Evolutionary conservation across 1,140 invertebrate genomes (phyloP).

Genomic region (Drosophila burlai): DNA sequence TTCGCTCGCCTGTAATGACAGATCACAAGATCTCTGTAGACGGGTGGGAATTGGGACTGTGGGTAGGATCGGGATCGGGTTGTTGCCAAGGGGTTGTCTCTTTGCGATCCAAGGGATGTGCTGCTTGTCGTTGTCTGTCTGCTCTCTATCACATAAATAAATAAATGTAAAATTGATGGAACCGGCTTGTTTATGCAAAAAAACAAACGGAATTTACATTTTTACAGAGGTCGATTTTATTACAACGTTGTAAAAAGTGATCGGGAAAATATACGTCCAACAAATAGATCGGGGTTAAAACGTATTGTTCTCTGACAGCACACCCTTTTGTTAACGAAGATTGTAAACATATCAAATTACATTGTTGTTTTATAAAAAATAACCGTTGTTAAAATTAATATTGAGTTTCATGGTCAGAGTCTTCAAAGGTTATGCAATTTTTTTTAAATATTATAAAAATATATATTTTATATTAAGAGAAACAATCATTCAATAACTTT

Average conservation of each 20-base stretch:
- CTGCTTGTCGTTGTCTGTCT: conserved; percentile 4
- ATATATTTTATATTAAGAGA: too few species aligned
- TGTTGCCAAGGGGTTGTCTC: conserved; percentile 38
- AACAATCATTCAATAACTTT: too few species aligned
- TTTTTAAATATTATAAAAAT: too few species aligned
- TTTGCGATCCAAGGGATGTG: conserved; percentile 23
- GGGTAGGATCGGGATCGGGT: conserved; percentile 6
- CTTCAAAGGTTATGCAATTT: too few species aligned
- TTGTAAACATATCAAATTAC: conserved; percentile 2
- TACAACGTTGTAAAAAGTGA: conserved; percentile 7
- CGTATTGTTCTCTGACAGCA: not conserved
- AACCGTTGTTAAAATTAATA: not conserved
- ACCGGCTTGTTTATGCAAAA: conserved; percentile 28
- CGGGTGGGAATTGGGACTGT: conserved; percentile 26
- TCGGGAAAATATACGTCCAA: not conserved
- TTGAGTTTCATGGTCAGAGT: not conserved
- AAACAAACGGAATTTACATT: conserved; percentile 11
- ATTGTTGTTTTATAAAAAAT: not conserved
- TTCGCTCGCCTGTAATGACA: conserved; percentile 44
- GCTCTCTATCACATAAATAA: conserved; percentile 16
- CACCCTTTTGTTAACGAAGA: not conserved
- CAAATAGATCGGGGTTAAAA: not conserved
- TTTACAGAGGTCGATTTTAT: conserved; percentile 20
- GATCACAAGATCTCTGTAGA: conserved; percentile 49
- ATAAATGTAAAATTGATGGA: conserved; percentile 32